Conservation (phyloP, 2,113 vertebrate species). For the Cromileptes altivelis region DNA sequence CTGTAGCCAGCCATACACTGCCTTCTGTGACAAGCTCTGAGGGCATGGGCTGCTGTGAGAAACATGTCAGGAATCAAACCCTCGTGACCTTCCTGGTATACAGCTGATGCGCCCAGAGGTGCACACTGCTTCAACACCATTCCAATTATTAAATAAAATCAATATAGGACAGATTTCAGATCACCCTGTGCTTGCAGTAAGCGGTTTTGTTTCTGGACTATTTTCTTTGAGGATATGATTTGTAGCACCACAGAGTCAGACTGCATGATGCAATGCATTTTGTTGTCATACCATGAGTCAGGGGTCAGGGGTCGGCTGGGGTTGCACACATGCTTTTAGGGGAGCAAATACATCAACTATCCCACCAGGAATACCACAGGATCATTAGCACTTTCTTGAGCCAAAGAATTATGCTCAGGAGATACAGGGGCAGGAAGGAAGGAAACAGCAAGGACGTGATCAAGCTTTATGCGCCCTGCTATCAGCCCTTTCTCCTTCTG, state of each 20-base stretch:
- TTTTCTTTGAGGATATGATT: not conserved
- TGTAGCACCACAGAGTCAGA: not conserved
- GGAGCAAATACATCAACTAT: not conserved
- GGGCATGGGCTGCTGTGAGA: constrained; percentile 16
- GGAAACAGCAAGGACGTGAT: constrained; percentile 64
- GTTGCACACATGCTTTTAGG: not conserved
- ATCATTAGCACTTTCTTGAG: constrained; percentile 11
- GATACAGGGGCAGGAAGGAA: constrained; percentile 62
- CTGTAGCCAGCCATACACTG: constrained; percentile 44
- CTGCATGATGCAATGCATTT: not conserved
- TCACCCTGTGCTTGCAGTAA: not conserved
- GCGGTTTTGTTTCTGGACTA: not conserved
- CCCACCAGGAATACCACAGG: not conserved
- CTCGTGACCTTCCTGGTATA: constrained; percentile 18
- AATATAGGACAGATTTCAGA: not conserved
- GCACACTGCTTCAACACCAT: not conserved
- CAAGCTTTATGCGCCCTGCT: constrained; percentile 36
- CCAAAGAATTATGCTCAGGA: constrained; percentile 18
- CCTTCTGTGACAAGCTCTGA: constrained; percentile 46
- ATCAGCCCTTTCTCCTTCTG: constrained; percentile 50
- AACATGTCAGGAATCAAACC: constrained; percentile 39
- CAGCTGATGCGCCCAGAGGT: not conserved
- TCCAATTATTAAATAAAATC: not conserved
- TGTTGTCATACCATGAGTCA: not conserved
- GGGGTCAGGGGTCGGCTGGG: not conserved